Base-by-base conservation (phyloP, 1,140 invertebrate genomes). In the Macrosteles quadrilineatus region DNA sequence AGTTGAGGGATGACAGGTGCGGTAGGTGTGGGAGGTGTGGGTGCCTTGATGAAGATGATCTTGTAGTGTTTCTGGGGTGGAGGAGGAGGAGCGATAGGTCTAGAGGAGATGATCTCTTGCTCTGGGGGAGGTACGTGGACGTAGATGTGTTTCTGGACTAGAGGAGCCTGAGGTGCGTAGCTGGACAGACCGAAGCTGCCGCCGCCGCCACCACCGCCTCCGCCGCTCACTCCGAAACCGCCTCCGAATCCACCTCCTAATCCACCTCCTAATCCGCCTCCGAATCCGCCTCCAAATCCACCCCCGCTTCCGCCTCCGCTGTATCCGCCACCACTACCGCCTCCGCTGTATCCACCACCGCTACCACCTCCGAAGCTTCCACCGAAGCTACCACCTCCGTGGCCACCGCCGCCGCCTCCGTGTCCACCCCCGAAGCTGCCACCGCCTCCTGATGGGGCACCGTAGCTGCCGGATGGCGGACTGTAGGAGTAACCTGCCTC, bases 41-140 rank as follows among this genome's bases (percentile, higher is more conserved):
- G 92, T 47, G 92, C 91, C 85, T 94, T 93, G 81, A 94, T 94
- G 86, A 94, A 94, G 81, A 93, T 91, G 77, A 92, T 93, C 78
- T 93, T 93, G 85, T 94, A 94, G 79, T 94, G 91, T 75, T 93
- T 94, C 79, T 91, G 90, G 45, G 90, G 81, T 69, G 86, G 86
- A 59, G 85, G 85, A 0, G 81, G 79, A 50, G 85, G 83, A 57
- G 82, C 81, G 14, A 86, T 84, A 71, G 83, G 79, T 76, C 83
- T 83, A 72, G 85, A 82, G 2, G 87, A 86, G 79, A 87, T 85
- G 25, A 78, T 75, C 50, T 87, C 86, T 2, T 82, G 79, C 82
- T 92, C 90, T 86, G 90, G 89, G 77, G 91, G 91, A 59, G 91
- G 88, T 11, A 91, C 89, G 78, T 91, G 90, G 17, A 92, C 90